These are phyloP conservation scores for Pachymerium ferrugineum DNA, from an alignment of 2,888 invertebrate genomes.

Conservation along the genomic window DNA sequence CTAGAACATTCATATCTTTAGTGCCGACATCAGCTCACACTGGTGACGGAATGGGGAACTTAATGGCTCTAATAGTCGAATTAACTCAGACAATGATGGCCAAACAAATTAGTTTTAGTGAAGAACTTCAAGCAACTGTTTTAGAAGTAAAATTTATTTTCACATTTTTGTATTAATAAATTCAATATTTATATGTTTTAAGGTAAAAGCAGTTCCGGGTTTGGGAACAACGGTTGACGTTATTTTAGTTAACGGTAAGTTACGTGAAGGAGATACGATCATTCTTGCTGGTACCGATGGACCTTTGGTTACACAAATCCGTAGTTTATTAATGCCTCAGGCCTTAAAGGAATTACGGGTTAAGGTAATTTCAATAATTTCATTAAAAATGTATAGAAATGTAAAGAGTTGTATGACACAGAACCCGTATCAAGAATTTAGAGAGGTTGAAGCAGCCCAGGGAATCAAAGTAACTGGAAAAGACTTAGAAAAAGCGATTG, in stretches of 20 bases:
- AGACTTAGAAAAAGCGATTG: slow-evolving; percentile 95
- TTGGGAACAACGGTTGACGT: slow-evolving; percentile 98
- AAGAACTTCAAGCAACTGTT: slow-evolving; percentile 70
- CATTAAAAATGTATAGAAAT: background rate
- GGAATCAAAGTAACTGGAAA: slow-evolving; percentile 98
- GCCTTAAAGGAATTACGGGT: slow-evolving; percentile 95
- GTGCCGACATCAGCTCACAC: slow-evolving; percentile 97
- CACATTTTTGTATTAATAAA: background rate
- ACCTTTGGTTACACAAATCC: slow-evolving; percentile 93
- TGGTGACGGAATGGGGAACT: slow-evolving; percentile 98
- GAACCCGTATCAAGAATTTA: slow-evolving; percentile 77
- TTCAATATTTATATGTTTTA: slow-evolving; percentile 1
- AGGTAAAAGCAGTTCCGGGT: slow-evolving; percentile 92
- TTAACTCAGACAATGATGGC: slow-evolving; percentile 84
- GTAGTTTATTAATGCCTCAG: slow-evolving; percentile 94
- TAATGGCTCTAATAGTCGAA: slow-evolving; percentile 86
- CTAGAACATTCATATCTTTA: slow-evolving; percentile 84
- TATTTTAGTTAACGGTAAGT: slow-evolving; percentile 92
- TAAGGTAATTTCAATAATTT: slow-evolving; percentile 58
- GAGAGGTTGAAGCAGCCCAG: slow-evolving; percentile 91
- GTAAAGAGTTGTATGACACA: slow-evolving; percentile 38
- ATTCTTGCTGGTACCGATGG: slow-evolving; percentile 96
- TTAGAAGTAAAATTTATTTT: slow-evolving; percentile 44
- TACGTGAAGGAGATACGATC: slow-evolving; percentile 89
- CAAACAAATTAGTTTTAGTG: slow-evolving; percentile 82